Base-by-base conservation (phyloP, 2,797 vertebrate genomes). In the Synaphobranchus kaupii region DNA sequence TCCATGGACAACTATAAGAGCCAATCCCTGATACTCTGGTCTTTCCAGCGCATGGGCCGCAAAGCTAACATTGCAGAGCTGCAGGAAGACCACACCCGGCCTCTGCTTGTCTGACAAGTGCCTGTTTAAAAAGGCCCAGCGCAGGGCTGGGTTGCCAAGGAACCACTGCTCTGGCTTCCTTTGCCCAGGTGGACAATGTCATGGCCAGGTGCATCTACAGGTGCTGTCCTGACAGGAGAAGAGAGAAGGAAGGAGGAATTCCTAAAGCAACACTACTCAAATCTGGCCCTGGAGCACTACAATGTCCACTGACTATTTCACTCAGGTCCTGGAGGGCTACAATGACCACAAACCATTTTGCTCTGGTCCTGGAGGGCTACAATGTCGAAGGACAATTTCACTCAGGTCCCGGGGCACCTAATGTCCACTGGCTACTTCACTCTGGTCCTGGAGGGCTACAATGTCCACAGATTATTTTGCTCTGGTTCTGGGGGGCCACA, bases 1-100 rank as follows among this genome's bases (percentile, higher is more conserved):
- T 97, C 96, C 95, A 96, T 92, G 96, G 96, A 95, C 96, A 95
- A 93, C 93, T 89, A 89, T 93, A 91, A 91, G 94, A 96, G 94
- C 94, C 92, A 83, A 93, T 93, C 91, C 92, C 91, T 83, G 91
- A 91, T 94, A 95, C 94, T 93, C 95, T 93, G 73, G 94, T 92
- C 94, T 91, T 73, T 91, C 89, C 54, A 90, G 93, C 92, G 92
- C 92, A 86, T 84, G 86, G 84, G 92, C 93, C 93, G 93, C 89
- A 94, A 92, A 94, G 92, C 92, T 93, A 90, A 93, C 93, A 93
- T 90, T 90, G 93, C 94, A 93, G 92, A 94, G 94, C 92, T 87
- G 31, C 80, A 76, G 87, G 89, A 92, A 88, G 93, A 91, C 92
- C 93, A 91, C 92, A 90, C 92, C n/a, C 91, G 90, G 93, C 90